Evolutionary conservation across 2,113 vertebrate species (phyloP).

Genomic region (Thunnus maccoyii): DNA sequence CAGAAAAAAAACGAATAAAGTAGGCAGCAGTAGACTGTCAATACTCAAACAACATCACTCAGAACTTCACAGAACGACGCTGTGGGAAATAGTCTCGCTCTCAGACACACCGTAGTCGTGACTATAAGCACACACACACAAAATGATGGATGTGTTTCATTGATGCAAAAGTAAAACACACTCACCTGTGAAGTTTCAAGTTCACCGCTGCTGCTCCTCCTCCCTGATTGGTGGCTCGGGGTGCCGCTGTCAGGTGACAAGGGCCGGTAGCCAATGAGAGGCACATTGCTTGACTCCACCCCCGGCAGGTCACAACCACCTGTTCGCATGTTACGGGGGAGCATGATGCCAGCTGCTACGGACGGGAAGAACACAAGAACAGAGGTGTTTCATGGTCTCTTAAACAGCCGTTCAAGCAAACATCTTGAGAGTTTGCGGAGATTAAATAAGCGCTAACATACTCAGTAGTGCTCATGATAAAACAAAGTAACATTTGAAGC

Average conservation of each 20-base stretch:
- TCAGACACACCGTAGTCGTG: neutral
- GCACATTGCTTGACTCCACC: slow-evolving; percentile 80
- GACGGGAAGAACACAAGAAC: slow-evolving; percentile 26
- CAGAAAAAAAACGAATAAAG: neutral
- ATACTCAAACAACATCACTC: neutral
- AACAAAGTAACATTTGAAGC: neutral
- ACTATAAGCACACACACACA: neutral
- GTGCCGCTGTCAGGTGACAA: slow-evolving; percentile 68
- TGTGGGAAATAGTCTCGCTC: neutral
- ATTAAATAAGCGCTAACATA: accelerated
- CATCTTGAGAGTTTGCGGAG: neutral
- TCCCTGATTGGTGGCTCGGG: slow-evolving; percentile 50
- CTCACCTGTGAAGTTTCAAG: slow-evolving; percentile 75
- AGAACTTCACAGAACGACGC: slow-evolving; percentile 3
- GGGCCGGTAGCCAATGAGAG: slow-evolving; percentile 85
- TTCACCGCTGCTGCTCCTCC: slow-evolving; percentile 45
- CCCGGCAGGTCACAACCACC: slow-evolving; percentile 83
- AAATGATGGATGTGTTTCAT: slow-evolving; percentile 14
- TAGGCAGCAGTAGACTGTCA: neutral
- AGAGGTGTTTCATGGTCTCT: neutral
- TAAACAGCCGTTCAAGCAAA: neutral
- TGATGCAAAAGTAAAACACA: neutral
- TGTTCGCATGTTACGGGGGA: slow-evolving; percentile 81
- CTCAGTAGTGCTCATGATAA: neutral
- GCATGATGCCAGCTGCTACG: slow-evolving; percentile 74